Conservation (phyloP, 2,888 invertebrate species). For the Cataglyphis altisquamis region DNA sequence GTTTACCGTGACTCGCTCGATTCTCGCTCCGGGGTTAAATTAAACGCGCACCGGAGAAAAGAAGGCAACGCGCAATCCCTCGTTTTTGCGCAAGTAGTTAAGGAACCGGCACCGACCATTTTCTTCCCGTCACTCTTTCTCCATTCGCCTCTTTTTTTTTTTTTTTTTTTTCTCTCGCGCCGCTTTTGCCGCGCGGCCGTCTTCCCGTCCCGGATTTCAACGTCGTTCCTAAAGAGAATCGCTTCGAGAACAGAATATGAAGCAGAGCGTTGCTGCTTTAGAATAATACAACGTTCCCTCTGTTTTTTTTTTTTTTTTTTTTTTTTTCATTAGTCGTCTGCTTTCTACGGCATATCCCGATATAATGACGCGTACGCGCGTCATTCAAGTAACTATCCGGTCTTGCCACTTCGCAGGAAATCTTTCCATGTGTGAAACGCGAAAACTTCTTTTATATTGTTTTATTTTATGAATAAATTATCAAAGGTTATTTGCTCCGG, state of each 20-base stretch:
- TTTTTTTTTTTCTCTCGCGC: neutral
- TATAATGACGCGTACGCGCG: slow-evolving; percentile 35
- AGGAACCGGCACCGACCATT: slow-evolving; percentile 65
- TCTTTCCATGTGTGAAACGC: slow-evolving; percentile 2
- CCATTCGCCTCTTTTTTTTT: neutral
- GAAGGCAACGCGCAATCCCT: slow-evolving; percentile 66
- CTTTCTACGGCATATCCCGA: neutral
- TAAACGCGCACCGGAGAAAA: slow-evolving; percentile 70
- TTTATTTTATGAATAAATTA: slow-evolving; percentile 32
- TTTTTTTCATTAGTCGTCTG: neutral
- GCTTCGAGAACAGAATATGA: slow-evolving; percentile 32
- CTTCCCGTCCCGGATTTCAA: slow-evolving; percentile 31
- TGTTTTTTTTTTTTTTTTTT: neutral
- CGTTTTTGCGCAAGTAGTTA: slow-evolving; percentile 67
- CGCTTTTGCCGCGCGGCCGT: slow-evolving; percentile 18
- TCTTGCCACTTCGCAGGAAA: neutral
- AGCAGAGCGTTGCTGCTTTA: slow-evolving; percentile 13
- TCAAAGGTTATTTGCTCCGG: neutral
- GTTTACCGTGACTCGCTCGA: slow-evolving; percentile 75
- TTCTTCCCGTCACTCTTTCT: slow-evolving; percentile 62
- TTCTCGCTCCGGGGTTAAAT: slow-evolving; percentile 72
- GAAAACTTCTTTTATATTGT: slow-evolving; percentile 35
- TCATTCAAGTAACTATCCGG: neutral
- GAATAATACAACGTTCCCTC: slow-evolving; percentile 3
- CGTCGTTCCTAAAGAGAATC: slow-evolving; percentile 13